Base-by-base conservation (phyloP, 2,797 vertebrate species). In the Xenopus petersii region DNA sequence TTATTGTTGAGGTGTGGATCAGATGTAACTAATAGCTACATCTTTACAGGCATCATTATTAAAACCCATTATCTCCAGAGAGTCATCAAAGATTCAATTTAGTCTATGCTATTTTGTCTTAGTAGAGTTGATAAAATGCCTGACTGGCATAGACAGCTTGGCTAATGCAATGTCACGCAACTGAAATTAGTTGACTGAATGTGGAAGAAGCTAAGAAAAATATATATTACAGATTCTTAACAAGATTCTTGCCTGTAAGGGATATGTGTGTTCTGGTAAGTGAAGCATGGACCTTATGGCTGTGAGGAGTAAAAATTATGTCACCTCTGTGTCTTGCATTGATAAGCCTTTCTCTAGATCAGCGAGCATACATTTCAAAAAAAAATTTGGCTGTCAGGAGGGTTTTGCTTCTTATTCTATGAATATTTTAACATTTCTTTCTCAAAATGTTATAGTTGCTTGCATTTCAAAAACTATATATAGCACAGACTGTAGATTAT, bases 11-110 rank as follows among this genome's bases (percentile, higher is more conserved):
- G 8, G 49, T 17, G 30, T 16, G 16, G 81, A 75, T 74, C 77
- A 81, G 75, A 81, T 55, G 64, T 15, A 81, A 60, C 59, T 79
- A 82, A 84, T 71, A 74, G 60, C 78, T 56, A 24, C 30, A 71
- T 70, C 26, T 74, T 75, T 74, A 79, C 74, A 74, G 74, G 36
- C 73, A 69, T 62, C 9, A 58, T 80, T 49, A 80, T 71, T 76
- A 80, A 77, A 82, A 30, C 71, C 21, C 68, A 73, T 76, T 68
- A 81, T 83, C 81, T 79, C 80, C 0, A 30, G 75, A 69, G 74
- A 81, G 79, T 81, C 73, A 80, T 80, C 80, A 78, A 74, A 80
- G 74, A 84, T 81, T 81, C 80, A 74, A 70, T 82, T 78, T 81
- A 82, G 80, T 80, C 59, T 11, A 30, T 46, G 68, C 75, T 83